Evolutionary conservation across 1,140 invertebrate genomes (phyloP).

Genomic region (Acromyrmex heyeri): DNA sequence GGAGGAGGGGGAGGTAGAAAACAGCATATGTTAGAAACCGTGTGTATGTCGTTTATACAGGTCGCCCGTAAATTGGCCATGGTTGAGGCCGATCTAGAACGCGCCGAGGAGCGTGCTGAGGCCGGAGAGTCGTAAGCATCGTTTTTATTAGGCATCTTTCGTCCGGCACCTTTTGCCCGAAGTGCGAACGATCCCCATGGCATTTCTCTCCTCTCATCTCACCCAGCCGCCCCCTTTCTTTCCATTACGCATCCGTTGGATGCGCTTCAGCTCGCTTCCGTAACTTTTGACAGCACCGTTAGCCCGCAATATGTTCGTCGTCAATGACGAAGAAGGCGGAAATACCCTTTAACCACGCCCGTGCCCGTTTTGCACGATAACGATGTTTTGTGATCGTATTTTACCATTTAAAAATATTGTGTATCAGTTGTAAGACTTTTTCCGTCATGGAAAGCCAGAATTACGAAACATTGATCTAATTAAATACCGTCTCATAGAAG

Average conservation of each 20-base stretch:
- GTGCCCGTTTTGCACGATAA: conserved; percentile 44
- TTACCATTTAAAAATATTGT: conserved; percentile 4
- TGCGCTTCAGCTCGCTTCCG: conserved; percentile 7
- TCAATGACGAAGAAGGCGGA: background rate
- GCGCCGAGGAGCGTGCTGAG: conserved; percentile 99
- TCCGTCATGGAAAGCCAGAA: conserved; percentile 2
- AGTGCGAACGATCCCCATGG: conserved; percentile 53
- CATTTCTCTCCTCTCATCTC: conserved; percentile 14
- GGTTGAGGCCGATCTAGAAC: conserved; percentile 99
- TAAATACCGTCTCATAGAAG: background rate
- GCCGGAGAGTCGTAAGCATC: conserved; percentile 99
- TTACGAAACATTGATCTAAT: conserved; percentile 7
- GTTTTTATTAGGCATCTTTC: conserved; percentile 75
- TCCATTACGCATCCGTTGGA: conserved; percentile 19
- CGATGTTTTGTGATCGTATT: conserved; percentile 19
- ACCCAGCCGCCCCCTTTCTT: background rate
- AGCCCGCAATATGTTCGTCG: conserved; percentile 15
- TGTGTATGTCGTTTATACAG: conserved; percentile 89
- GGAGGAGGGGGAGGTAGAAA: conserved; percentile 24
- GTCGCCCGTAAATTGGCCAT: conserved; percentile 99
- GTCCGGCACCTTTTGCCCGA: conserved; percentile 24
- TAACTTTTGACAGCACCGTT: conserved; percentile 53
- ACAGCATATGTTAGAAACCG: conserved; percentile 73
- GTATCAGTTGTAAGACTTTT: background rate
- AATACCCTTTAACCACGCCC: conserved; percentile 6